Evolutionary conservation across 2,797 vertebrate species (phyloP).

Genomic region (Craterocephalus amniculus): DNA sequence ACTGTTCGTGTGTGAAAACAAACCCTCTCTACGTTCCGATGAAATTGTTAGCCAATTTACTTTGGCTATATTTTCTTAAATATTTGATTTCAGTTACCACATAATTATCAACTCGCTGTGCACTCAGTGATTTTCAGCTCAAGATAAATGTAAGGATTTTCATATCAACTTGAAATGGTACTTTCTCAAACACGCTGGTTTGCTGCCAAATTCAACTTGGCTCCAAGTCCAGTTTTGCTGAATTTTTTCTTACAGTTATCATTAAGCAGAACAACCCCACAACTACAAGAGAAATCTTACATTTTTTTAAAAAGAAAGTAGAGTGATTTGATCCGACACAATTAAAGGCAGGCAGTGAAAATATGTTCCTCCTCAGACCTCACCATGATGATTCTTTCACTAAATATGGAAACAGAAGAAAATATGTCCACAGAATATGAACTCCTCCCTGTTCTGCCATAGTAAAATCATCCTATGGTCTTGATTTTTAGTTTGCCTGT

Average conservation of each 20-base stretch:
- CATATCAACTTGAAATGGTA: slow-evolving; percentile 22
- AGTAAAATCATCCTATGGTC: neutral
- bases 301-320: slow-evolving; percentile 17
- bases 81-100: slow-evolving; percentile 19
- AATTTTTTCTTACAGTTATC: neutral
- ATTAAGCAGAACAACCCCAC: slow-evolving; percentile 11
- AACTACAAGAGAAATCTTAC: slow-evolving; percentile 17
- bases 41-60: slow-evolving; percentile 2
- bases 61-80: slow-evolving; percentile 4
- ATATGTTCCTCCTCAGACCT: slow-evolving; percentile 37
- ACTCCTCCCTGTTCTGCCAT: neutral
- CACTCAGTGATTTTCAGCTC: slow-evolving; percentile 16
- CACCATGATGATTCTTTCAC: slow-evolving; percentile 20
- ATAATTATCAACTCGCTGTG: slow-evolving; percentile 2
- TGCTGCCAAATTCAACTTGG: slow-evolving; percentile 44
- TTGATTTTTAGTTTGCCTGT: slow-evolving; percentile 11
- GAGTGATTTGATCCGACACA: slow-evolving; percentile 29
- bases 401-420: slow-evolving; percentile 25
- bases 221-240: slow-evolving; percentile 25
- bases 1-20: neutral
- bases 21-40: no score
- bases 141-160: slow-evolving; percentile 5
- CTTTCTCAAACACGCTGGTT: slow-evolving; percentile 31
- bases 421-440: neutral
- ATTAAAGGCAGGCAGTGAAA: slow-evolving; percentile 25